Conservation (phyloP, 2,113 vertebrate genomes). For the Engystomops pustulosus region DNA sequence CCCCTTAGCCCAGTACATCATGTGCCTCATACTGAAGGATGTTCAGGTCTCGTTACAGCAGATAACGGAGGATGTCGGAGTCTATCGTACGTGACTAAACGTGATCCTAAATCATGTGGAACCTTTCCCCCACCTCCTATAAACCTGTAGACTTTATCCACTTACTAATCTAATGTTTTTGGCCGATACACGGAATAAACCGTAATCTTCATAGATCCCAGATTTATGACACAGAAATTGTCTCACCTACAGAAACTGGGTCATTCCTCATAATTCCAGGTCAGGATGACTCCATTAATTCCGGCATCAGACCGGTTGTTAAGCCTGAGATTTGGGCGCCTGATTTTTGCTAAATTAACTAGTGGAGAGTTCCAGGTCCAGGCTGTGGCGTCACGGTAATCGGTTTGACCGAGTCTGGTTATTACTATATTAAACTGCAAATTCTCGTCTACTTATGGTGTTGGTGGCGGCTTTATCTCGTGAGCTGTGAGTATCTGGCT, state of each 20-base stretch:
- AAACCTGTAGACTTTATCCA: too few relatives aligned
- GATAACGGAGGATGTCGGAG: too few relatives aligned
- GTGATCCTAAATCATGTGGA: too few relatives aligned
- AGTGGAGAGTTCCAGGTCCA: neutral
- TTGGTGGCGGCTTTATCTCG: neutral
- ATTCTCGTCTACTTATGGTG: neutral
- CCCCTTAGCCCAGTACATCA: too few relatives aligned
- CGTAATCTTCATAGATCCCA: neutral
- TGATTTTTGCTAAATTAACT: constrained; percentile 20
- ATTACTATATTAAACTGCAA: constrained; percentile 16
- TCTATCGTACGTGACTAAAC: too few relatives aligned
- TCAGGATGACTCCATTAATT: neutral
- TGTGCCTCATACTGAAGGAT: too few relatives aligned
- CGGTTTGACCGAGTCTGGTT: neutral
- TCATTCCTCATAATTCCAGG: neutral
- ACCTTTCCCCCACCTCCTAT: too few relatives aligned
- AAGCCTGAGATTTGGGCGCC: constrained; percentile 1
- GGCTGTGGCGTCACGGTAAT: neutral
- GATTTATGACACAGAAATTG: neutral
- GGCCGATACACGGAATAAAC: neutral
- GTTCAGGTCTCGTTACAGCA: too few relatives aligned
- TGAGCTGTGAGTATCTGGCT: neutral
- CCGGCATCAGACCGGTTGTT: neutral
- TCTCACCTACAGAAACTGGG: neutral
- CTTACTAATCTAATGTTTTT: neutral